These are phyloP conservation scores for Panthera uncia DNA, from an alignment of 2,113 vertebrate species.

Conservation along the genomic window DNA sequence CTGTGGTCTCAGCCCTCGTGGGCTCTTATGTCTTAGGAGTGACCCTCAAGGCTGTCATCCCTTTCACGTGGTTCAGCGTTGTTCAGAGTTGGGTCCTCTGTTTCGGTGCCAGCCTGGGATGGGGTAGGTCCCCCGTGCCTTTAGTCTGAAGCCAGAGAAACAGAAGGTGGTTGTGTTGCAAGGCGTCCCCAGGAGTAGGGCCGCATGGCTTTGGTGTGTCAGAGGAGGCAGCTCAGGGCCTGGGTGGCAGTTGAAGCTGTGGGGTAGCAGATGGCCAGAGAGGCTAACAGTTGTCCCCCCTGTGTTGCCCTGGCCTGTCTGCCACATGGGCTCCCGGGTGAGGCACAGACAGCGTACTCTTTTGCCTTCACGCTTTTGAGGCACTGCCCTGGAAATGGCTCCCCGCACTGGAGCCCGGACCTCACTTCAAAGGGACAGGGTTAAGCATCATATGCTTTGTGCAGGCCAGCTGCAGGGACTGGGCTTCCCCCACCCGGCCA, in stretches of 20 bases:
- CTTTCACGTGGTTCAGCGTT: fast-evolving
- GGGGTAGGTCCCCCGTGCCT: neutral
- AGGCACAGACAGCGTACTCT: neutral
- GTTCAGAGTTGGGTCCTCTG: neutral
- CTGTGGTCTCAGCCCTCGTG: fast-evolving
- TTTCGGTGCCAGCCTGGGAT: neutral
- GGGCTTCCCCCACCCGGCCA: neutral
- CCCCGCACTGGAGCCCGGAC: neutral
- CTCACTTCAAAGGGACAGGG: neutral
- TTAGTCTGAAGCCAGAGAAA: neutral
- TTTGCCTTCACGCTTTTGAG: neutral
- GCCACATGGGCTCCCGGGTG: neutral
- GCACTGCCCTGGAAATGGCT: neutral
- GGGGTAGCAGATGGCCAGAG: neutral
- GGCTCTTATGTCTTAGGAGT: neutral
- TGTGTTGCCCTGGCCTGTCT: neutral
- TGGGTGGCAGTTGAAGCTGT: neutral
- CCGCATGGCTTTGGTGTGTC: too few species aligned
- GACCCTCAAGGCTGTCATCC: fast-evolving
- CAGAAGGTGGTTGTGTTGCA: neutral
- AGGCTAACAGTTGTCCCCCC: neutral
- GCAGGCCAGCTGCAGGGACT: neutral
- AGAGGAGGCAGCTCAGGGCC: neutral
- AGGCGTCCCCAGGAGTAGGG: too few species aligned
- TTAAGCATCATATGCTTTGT: neutral